A percentile compares a stretch with the other conserved stretches of the same genome.
Evolutionary conservation across 2,113 vertebrate species (phyloP).

Genomic region (Riparia riparia): DNA sequence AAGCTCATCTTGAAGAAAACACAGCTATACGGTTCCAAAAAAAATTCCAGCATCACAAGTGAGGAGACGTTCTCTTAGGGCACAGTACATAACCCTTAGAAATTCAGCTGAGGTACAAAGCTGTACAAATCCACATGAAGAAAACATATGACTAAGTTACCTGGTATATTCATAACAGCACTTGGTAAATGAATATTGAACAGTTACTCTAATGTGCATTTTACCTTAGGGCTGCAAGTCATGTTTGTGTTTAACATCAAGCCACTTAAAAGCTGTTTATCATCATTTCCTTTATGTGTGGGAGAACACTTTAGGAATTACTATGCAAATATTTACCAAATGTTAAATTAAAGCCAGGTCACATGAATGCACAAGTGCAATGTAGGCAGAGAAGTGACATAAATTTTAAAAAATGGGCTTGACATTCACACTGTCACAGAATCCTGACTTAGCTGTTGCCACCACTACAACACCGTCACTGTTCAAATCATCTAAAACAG

Average conservation of each 20-base stretch:
- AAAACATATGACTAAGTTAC: not conserved
- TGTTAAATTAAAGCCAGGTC: conserved; percentile 66
- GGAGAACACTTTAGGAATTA: conserved; percentile 60
- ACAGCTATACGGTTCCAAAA: not conserved
- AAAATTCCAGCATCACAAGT: not conserved
- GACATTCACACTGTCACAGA: not conserved
- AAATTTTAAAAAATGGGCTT: not conserved
- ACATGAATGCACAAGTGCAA: conserved; percentile 33
- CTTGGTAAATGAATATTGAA: conserved; percentile 64
- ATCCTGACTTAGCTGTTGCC: not conserved
- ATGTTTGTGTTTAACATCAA: conserved; percentile 66
- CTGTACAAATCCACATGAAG: not conserved
- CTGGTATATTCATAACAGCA: not conserved
- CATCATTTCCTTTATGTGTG: conserved; percentile 61
- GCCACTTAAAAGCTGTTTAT: conserved; percentile 67
- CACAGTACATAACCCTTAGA: not conserved
- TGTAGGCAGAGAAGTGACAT: conserved; percentile 2
- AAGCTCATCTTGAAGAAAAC: not conserved
- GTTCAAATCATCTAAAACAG: not conserved
- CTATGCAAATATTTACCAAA: conserved; percentile 73
- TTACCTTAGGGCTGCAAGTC: conserved; percentile 65
- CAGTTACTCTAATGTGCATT: conserved; percentile 24
- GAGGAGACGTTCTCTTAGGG: not conserved
- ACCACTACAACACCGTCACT: not conserved
- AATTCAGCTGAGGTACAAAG: not conserved